A percentile compares a stretch with the other conserved stretches of the same genome.
These are phyloP conservation scores for Trichomycterus rosablanca DNA, from an alignment of 2,113 vertebrate genomes.

Conservation along the genomic window DNA sequence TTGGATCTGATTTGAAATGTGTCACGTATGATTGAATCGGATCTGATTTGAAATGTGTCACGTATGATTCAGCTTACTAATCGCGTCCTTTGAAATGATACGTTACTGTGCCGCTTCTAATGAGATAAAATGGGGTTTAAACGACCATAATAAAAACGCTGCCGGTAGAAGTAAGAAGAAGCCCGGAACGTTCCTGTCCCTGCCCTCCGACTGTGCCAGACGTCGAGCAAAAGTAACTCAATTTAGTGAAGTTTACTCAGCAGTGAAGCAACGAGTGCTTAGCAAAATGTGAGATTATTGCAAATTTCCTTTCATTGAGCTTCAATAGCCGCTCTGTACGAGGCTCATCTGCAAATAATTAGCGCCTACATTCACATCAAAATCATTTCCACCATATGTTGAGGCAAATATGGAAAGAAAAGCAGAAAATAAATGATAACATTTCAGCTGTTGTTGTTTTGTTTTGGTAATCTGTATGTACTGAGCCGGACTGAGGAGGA, in stretches of 20 bases:
- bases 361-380: slow-evolving; percentile 88
- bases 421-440: slow-evolving; percentile 58
- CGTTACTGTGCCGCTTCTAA: slow-evolving; percentile 14
- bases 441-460: slow-evolving; percentile 51
- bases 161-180: slow-evolving; percentile 23
- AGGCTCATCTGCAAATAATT: slow-evolving; percentile 88
- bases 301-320: slow-evolving; percentile 86
- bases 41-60: too few species aligned
- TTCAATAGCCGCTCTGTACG: slow-evolving; percentile 75
- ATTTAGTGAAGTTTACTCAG: slow-evolving; percentile 85
- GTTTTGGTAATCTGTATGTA: slow-evolving; percentile 76
- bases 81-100: slow-evolving; percentile 9
- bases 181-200: slow-evolving; percentile 2
- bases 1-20: too few species aligned
- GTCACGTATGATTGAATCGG: too few species aligned
- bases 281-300: slow-evolving; percentile 80
- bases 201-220: slow-evolving; percentile 47
- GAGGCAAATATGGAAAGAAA: slow-evolving; percentile 73
- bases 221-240: slow-evolving; percentile 73
- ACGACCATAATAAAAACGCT: slow-evolving; percentile 5
- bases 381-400: slow-evolving; percentile 87
- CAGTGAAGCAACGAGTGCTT: slow-evolving; percentile 76
- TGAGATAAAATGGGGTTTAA: slow-evolving; percentile 25
- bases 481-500: slow-evolving; percentile 52
- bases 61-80: not conserved